Percentiles rank a stretch among this genome's conserved stretches.
These are phyloP conservation scores for Pseudomyrmex sp. DNA, from an alignment of 1,140 invertebrate species.

Conservation along the genomic window DNA sequence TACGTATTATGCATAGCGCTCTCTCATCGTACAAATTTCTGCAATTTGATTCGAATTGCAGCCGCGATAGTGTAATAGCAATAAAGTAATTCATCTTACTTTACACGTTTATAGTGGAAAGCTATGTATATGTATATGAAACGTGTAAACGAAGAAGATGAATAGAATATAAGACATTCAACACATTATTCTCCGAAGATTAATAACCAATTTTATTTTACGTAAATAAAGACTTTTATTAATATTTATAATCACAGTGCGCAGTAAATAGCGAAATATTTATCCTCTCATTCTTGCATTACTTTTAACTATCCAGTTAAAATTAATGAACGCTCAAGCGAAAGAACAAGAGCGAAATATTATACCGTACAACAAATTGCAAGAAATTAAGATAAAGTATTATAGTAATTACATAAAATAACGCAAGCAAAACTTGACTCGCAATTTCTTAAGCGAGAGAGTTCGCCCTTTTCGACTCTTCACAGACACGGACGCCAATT, in stretches of 20 bases:
- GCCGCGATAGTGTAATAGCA: slow-evolving; percentile 7
- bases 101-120: slow-evolving; percentile 36
- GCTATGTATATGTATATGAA: not conserved
- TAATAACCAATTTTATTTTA: slow-evolving; percentile 10
- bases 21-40: not conserved
- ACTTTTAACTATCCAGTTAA: not conserved
- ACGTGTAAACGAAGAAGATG: too few species aligned
- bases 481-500: slow-evolving; percentile 19
- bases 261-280: slow-evolving; percentile 12
- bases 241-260: not conserved
- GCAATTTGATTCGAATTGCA: not conserved
- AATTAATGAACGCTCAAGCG: not conserved
- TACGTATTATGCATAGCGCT: not conserved
- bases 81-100: slow-evolving; percentile 66
- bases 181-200: slow-evolving; percentile 7
- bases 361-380: not conserved
- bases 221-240: not conserved
- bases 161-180: slow-evolving; percentile 8
- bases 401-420: slow-evolving; percentile 17
- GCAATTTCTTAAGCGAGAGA: not conserved
- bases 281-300: not conserved
- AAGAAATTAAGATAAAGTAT: slow-evolving; percentile 7
- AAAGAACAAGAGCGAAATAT: not conserved
- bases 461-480: slow-evolving; percentile 6
- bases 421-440: slow-evolving; percentile 5